A percentile compares a stretch with the other conserved stretches of the same genome.
Evolutionary conservation across 2,888 invertebrate species (phyloP).

Genomic region (Dysmachus trigonus): DNA sequence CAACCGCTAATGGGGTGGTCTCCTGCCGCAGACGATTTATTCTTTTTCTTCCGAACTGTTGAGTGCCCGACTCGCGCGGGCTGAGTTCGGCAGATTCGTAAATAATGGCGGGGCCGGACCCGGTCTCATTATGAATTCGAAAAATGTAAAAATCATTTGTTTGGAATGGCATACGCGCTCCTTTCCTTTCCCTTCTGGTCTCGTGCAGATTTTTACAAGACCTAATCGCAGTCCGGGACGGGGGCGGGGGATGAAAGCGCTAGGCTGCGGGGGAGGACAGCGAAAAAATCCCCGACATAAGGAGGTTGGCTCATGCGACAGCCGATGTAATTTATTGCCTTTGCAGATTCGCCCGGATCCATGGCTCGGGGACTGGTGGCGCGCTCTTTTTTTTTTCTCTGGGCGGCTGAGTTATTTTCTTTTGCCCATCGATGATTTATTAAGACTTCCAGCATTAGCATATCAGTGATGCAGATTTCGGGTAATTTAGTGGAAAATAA

Average conservation of each 20-base stretch:
- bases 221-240: neutral
- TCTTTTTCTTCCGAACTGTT: neutral
- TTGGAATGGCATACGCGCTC: slow-evolving; percentile 23
- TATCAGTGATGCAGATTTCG: slow-evolving; percentile 45
- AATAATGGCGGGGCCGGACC: neutral
- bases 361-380: neutral
- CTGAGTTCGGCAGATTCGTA: neutral
- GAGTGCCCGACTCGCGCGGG: neutral
- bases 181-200: neutral
- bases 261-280: neutral
- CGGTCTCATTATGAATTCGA: slow-evolving; percentile 35
- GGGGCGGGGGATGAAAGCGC: neutral
- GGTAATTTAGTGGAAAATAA: slow-evolving; percentile 48
- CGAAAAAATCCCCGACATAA: neutral
- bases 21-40: slow-evolving; percentile 32
- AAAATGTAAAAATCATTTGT: slow-evolving; percentile 44
- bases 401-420: slow-evolving; percentile 10
- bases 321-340: slow-evolving; percentile 45
- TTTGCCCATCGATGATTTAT: slow-evolving; percentile 45
- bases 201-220: neutral
- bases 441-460: slow-evolving; percentile 45
- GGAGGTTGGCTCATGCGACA: slow-evolving; percentile 18
- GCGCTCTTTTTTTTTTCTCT: slow-evolving; percentile 4
- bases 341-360: slow-evolving; percentile 15
- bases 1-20: slow-evolving; percentile 36